Evolutionary conservation across 2,113 vertebrate species (phyloP), one percentile per base, ranked within the genome.

Genomic region (Lathamus discolor): DNA sequence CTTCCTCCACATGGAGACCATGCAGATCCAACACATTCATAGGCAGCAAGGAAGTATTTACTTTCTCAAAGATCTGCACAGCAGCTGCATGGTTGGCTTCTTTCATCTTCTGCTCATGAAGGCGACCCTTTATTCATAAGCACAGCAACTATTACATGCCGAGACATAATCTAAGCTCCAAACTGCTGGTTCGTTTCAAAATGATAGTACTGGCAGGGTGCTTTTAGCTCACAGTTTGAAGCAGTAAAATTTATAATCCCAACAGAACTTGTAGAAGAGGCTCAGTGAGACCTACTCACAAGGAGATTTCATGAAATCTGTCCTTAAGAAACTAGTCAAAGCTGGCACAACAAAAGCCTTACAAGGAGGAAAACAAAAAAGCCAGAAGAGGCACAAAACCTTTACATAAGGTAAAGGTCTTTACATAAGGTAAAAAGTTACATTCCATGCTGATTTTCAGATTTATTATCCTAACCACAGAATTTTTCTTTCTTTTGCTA

Each of bases 11-110:
- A 83, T 99, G 99, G 48, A 99, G 98, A 44, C 99, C 99, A 31
- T 99, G 99, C 29, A 99, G 98, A 93, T 99, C 99, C 97, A 99
- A 96, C 95, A 99, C 98, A 64, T 99, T 99, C 95, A 98, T 98
- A 10, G 99, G 99, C 90, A 99, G 97, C 81, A 99, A 97, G 5
- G 99, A 99, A 33, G 98, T 93, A 73, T 99, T 99, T 87, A 99
- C 98, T 90, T 96, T 98, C 96, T 99, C 97, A 94, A 99, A 99
- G 94, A 99, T 99, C 84, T 98, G 98, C 94, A 98, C 80, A 22
- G 99, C 99, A 52, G 99, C 99, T 33, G 98, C 98, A 63, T 98
- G 98, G 95, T 99, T 99, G 61, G 99, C 99, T 96, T 99, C 99
- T 95, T 96, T 98, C 99, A 99, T 99, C 96, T 98, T 98, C 97